phyloP scores from a whole-genome alignment of 1,140 invertebrate species.

The Drosophila pruinosa region DNA sequence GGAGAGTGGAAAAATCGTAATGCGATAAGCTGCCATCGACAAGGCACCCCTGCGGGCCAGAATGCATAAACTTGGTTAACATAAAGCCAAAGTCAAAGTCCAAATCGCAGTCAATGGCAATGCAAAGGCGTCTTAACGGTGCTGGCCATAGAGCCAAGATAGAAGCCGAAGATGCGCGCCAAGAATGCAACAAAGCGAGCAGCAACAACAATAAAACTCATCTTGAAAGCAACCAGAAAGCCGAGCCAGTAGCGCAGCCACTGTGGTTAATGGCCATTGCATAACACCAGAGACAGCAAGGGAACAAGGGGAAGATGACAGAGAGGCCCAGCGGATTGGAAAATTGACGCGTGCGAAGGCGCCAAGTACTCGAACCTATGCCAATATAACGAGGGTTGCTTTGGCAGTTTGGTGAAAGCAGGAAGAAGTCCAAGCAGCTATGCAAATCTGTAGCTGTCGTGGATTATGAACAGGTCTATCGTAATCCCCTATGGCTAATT shows the following conservation, averaged over 20 bases:
- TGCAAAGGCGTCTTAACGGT: slow-evolving; percentile 61
- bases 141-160: slow-evolving; percentile 9
- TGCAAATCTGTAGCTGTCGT: slow-evolving; percentile 40
- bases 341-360: slow-evolving; percentile 72
- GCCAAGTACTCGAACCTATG: slow-evolving; percentile 20
- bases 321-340: slow-evolving; percentile 53
- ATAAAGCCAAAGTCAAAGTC: not conserved
- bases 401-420: slow-evolving; percentile 58
- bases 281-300: slow-evolving; percentile 48
- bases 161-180: slow-evolving; percentile 28
- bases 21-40: slow-evolving; percentile 48
- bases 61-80: slow-evolving; percentile 33
- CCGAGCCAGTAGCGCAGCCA: slow-evolving; percentile 11
- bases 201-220: slow-evolving; percentile 11
- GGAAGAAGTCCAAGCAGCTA: slow-evolving; percentile 48
- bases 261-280: slow-evolving; percentile 70
- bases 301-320: slow-evolving; percentile 5
- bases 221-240: slow-evolving; percentile 9
- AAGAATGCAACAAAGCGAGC: slow-evolving; percentile 35
- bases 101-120: not conserved
- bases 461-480: slow-evolving; percentile 17
- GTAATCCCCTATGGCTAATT: slow-evolving; percentile 8
- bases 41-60: not conserved
- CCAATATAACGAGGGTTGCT: slow-evolving; percentile 53
- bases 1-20: slow-evolving; percentile 40